A percentile compares a stretch with the other conserved stretches of the same genome.
phyloP scores from a whole-genome alignment of 2,888 invertebrate genomes.

The Agrochola litura region DNA sequence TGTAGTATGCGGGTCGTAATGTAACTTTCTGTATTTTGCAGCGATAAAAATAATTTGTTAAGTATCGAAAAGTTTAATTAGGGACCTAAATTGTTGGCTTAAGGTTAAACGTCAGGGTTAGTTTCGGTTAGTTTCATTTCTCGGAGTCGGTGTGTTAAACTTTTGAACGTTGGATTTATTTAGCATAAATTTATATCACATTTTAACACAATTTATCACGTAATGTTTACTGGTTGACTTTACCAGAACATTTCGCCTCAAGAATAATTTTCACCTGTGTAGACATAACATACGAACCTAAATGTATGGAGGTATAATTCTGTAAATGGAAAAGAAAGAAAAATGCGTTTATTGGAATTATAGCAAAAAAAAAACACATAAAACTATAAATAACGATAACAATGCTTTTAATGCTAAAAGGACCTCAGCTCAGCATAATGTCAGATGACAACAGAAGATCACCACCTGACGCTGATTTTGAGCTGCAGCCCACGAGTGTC shows the following conservation, averaged over 20 bases:
- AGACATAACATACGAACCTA: background rate
- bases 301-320: background rate
- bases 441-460: too few species aligned
- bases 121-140: slow-evolving; percentile 15
- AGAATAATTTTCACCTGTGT: background rate
- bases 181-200: background rate
- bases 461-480: too few species aligned
- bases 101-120: background rate
- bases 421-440: too few species aligned
- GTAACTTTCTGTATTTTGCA: slow-evolving; percentile 18
- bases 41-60: slow-evolving; percentile 11
- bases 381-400: too few species aligned
- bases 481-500: too few species aligned
- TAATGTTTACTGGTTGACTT: background rate
- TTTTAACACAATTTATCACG: background rate
- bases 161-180: background rate
- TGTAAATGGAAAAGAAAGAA: too few species aligned
- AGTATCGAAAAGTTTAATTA: background rate
- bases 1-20: slow-evolving; percentile 31
- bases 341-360: too few species aligned
- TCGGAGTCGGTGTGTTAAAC: background rate
- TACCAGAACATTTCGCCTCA: background rate
- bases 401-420: too few species aligned
- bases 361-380: too few species aligned
- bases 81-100: background rate